Conservation (phyloP, 1,140 invertebrate species). For the Daktulosphaira vitifoliae region DNA sequence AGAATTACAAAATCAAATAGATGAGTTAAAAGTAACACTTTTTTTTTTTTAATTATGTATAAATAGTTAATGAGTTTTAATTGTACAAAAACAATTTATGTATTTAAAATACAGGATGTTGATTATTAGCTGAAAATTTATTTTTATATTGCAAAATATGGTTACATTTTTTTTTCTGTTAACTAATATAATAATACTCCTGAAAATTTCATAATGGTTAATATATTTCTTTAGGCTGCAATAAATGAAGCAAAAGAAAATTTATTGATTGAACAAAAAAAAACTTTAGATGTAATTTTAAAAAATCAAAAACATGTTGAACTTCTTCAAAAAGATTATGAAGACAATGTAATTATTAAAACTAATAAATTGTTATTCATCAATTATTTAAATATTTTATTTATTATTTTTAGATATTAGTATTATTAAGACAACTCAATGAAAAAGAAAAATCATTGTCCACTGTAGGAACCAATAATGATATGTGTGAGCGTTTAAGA, state of each 20-base stretch:
- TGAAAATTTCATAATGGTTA: too few relatives aligned
- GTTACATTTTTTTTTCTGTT: too few relatives aligned
- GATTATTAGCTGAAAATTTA: too few relatives aligned
- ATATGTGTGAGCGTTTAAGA: constrained; percentile 4
- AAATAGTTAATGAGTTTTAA: too few relatives aligned
- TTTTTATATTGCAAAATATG: too few relatives aligned
- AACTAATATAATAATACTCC: too few relatives aligned
- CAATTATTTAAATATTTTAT: not conserved
- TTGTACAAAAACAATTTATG: too few relatives aligned
- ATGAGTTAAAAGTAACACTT: constrained; percentile 35
- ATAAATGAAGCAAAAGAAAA: constrained; percentile 15
- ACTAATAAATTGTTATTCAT: too few relatives aligned
- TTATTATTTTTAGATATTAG: constrained; percentile 18
- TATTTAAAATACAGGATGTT: too few relatives aligned
- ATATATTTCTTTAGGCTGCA: constrained; percentile 32
- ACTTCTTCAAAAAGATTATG: constrained; percentile 22
- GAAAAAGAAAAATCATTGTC: constrained; percentile 8
- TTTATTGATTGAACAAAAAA: constrained; percentile 12
- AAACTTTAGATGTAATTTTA: constrained; percentile 15
- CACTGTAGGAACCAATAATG: not conserved
- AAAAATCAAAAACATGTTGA: constrained; percentile 26
- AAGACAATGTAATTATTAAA: constrained; percentile 30
- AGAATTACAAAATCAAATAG: constrained; percentile 22
- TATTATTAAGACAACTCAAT: constrained; percentile 21
- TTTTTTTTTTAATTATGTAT: too few relatives aligned